These are phyloP conservation scores for Pseudomyrmex concolor DNA, from an alignment of 1,140 invertebrate genomes.

Conservation along the genomic window DNA sequence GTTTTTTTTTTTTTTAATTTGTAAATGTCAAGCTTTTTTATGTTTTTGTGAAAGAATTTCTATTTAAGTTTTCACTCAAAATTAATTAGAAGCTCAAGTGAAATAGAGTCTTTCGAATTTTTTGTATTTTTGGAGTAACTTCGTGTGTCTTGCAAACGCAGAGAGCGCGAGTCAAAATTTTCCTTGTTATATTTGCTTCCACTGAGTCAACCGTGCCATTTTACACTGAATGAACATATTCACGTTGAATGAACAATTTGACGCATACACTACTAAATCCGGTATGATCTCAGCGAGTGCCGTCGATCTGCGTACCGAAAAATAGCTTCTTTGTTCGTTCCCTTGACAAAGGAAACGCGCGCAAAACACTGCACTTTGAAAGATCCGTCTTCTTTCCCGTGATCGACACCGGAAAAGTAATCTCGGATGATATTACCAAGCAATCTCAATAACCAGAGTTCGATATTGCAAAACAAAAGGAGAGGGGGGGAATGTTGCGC, in stretches of 20 bases:
- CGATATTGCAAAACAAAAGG: neutral
- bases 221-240: constrained; percentile 10
- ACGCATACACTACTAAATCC: constrained; percentile 7
- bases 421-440: no score
- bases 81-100: no score
- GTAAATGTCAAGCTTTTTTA: no score
- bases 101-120: neutral
- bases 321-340: neutral
- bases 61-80: no score
- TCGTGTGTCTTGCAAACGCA: no score
- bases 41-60: no score
- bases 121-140: no score
- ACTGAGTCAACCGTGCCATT: neutral
- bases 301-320: neutral
- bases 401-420: neutral
- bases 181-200: neutral
- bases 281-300: constrained; percentile 4
- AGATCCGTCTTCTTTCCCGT: neutral
- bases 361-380: no score
- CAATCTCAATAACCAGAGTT: no score
- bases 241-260: constrained; percentile 28
- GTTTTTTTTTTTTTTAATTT: neutral
- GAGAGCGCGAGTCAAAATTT: neutral
- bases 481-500: neutral
- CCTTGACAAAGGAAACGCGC: neutral